These are phyloP conservation scores for Chlorospingus semifuscus DNA, from an alignment of 2,797 vertebrate species.

Conservation along the genomic window DNA sequence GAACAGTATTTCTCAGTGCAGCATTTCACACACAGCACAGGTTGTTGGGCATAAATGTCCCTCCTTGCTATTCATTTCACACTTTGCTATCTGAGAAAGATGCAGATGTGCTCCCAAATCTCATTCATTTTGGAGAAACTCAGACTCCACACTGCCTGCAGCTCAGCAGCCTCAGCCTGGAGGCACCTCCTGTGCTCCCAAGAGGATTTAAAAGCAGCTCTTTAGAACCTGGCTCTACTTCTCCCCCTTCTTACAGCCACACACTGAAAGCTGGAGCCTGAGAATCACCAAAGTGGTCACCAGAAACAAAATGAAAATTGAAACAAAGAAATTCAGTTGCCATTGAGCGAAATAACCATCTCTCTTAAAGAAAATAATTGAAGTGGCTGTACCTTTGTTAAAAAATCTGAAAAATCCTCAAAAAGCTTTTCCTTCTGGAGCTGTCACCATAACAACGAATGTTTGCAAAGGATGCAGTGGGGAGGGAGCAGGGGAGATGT, in stretches of 20 bases:
- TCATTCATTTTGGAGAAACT: neutral
- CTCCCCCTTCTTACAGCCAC: neutral
- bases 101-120: neutral
- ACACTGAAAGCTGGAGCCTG: neutral
- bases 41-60: neutral
- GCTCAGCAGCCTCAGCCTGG: neutral
- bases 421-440: neutral
- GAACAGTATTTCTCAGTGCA: neutral
- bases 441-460: constrained; percentile 18
- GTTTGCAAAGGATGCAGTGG: neutral
- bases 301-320: neutral
- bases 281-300: neutral
- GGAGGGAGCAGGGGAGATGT: neutral
- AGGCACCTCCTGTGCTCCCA: neutral
- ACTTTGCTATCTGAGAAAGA: neutral
- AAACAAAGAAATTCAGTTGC: neutral
- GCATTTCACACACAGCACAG: neutral
- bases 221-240: neutral
- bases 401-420: neutral
- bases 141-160: neutral
- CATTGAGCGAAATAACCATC: neutral
- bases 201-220: neutral
- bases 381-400: neutral
- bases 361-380: neutral
- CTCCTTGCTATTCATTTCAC: neutral